phyloP scores from a whole-genome alignment of 2,113 vertebrate species.

The Ptyas mucosa region DNA sequence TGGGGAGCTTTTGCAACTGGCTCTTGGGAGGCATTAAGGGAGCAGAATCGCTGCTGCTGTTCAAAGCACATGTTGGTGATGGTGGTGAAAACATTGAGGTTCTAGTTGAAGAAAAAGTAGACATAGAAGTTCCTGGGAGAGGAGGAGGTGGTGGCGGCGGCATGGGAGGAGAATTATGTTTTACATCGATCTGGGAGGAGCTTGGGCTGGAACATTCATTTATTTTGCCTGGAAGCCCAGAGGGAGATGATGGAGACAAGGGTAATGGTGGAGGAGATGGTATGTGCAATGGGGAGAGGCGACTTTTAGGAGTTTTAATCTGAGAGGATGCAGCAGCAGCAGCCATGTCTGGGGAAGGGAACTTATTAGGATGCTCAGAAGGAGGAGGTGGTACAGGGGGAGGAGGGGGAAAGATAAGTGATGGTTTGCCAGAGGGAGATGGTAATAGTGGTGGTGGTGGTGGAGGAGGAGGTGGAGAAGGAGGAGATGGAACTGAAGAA shows the following conservation, averaged over 20 bases:
- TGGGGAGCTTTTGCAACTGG: conserved; percentile 63
- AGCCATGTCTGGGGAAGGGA: conserved; percentile 45
- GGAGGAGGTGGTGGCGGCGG: background rate
- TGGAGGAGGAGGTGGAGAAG: background rate
- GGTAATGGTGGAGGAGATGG: conserved; percentile 56
- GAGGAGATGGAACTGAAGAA: background rate
- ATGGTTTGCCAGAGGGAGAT: background rate
- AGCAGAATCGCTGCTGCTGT: conserved; percentile 39
- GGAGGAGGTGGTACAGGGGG: conserved; percentile 51
- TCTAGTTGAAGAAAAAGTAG: conserved; percentile 14
- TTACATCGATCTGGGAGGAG: conserved; percentile 43
- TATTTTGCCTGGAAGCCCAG: conserved; percentile 62
- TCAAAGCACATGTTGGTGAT: background rate
- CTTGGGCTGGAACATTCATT: conserved; percentile 56
- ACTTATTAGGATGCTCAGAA: conserved; percentile 64
- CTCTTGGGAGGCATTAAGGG: conserved; percentile 72
- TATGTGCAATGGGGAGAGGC: conserved; percentile 57
- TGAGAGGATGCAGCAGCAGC: conserved; percentile 53
- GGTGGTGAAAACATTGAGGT: conserved; percentile 62
- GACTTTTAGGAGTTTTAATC: conserved; percentile 70
- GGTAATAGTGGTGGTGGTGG: conserved; percentile 33
- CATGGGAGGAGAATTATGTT: conserved; percentile 58
- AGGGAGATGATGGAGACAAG: conserved; percentile 58
- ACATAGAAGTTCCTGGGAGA: conserved; percentile 48
- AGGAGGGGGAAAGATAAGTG: conserved; percentile 41